Evolutionary conservation across 2,888 invertebrate genomes (phyloP).

Genomic region (Tridacna crocea): DNA sequence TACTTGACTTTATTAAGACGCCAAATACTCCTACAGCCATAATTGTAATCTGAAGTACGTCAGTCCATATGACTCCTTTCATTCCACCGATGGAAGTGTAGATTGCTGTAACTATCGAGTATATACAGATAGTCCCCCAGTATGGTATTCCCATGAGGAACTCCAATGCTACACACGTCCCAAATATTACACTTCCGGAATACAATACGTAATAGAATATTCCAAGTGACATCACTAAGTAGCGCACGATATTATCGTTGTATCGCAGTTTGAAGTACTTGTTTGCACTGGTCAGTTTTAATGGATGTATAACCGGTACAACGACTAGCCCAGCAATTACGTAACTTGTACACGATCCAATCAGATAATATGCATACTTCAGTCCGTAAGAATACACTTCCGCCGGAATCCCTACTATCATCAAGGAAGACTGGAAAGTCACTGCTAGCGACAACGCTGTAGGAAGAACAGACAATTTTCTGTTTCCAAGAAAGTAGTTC

Average conservation of each 20-base stretch:
- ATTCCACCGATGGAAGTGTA: slow-evolving; percentile 45
- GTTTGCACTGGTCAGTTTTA: slow-evolving; percentile 36
- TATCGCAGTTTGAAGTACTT: slow-evolving; percentile 41
- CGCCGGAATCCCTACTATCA: slow-evolving; percentile 36
- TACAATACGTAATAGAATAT: slow-evolving; percentile 35
- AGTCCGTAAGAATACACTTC: slow-evolving; percentile 39
- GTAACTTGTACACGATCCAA: slow-evolving; percentile 30
- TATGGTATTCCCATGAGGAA: slow-evolving; percentile 32
- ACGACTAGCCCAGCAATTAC: slow-evolving; percentile 24
- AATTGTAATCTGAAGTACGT: slow-evolving; percentile 39
- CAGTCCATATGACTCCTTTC: slow-evolving; percentile 45
- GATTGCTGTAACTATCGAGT: slow-evolving; percentile 30
- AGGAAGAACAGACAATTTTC: slow-evolving; percentile 28
- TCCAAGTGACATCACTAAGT: slow-evolving; percentile 11
- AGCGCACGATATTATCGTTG: slow-evolving; percentile 30
- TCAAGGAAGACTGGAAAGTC: slow-evolving; percentile 46
- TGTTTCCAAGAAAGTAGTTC: slow-evolving; percentile 38
- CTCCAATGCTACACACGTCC: slow-evolving; percentile 37
- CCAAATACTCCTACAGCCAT: slow-evolving; percentile 19
- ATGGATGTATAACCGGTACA: slow-evolving; percentile 33
- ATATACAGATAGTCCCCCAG: slow-evolving; percentile 38
- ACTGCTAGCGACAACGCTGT: slow-evolving; percentile 46
- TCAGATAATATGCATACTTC: not conserved
- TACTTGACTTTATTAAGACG: slow-evolving; percentile 29
- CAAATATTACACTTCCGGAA: slow-evolving; percentile 32